These are phyloP conservation scores for Volucella inflata DNA, from an alignment of 2,888 invertebrate species.

Conservation along the genomic window DNA sequence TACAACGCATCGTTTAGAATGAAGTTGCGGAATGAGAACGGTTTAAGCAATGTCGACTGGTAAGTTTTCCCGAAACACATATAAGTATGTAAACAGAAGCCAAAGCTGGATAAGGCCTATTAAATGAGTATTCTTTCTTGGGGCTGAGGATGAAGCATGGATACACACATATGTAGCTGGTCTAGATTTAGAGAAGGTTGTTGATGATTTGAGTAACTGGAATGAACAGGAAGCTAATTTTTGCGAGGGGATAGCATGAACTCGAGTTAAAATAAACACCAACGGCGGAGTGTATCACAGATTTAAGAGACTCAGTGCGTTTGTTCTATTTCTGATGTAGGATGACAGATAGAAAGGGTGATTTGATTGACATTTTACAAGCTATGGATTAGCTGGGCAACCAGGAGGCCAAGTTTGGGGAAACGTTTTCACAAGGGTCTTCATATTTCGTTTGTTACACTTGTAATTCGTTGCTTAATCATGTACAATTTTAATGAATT, in stretches of 20 bases:
- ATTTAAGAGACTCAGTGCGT: not conserved
- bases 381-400: too few species aligned
- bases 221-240: slow-evolving; percentile 51
- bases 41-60: slow-evolving; percentile 64
- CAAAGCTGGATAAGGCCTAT: slow-evolving; percentile 41
- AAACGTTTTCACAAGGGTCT: too few species aligned
- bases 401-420: too few species aligned
- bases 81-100: slow-evolving; percentile 28
- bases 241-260: not conserved
- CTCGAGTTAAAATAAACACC: slow-evolving; percentile 15
- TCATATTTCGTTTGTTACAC: too few species aligned
- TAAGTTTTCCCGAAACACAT: not conserved
- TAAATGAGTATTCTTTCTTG: slow-evolving; percentile 18
- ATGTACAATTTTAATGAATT: too few species aligned
- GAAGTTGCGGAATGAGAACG: slow-evolving; percentile 40
- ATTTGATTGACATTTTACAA: not conserved
- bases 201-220: slow-evolving; percentile 10
- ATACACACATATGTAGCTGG: slow-evolving; percentile 33
- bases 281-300: not conserved
- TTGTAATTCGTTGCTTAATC: too few species aligned
- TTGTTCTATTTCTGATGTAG: not conserved
- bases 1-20: slow-evolving; percentile 45
- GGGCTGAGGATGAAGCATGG: slow-evolving; percentile 40
- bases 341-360: not conserved
- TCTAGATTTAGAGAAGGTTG: slow-evolving; percentile 34